A percentile compares a stretch with the other conserved stretches of the same genome.
Evolutionary conservation across 1,140 invertebrate species (phyloP).

Genomic region (Parasteatoda tepidariorum): DNA sequence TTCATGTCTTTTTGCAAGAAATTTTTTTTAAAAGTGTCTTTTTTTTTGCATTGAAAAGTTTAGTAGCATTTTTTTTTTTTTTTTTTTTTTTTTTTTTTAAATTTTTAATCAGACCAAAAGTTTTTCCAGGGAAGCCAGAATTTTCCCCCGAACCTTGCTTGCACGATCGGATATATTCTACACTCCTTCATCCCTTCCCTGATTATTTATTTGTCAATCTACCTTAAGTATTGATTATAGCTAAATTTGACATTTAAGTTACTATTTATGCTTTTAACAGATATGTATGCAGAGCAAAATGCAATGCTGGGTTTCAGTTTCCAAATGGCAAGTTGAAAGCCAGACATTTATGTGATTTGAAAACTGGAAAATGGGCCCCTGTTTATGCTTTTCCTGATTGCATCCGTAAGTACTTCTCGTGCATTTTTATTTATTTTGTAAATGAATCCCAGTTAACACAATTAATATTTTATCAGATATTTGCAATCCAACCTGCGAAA

Average conservation of each 20-base stretch:
- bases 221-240: background rate
- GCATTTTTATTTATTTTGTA: background rate
- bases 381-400: constrained; percentile 24
- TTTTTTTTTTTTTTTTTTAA: no score
- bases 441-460: background rate
- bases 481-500: constrained; percentile 79
- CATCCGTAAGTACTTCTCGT: constrained; percentile 1
- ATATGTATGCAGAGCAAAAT: constrained; percentile 25
- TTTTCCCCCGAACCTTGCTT: no score
- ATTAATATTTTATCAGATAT: constrained; percentile 70
- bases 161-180: no score
- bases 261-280: background rate
- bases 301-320: constrained; percentile 22
- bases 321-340: background rate
- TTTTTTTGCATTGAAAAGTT: no score
- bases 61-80: no score
- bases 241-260: no score
- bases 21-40: no score
- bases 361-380: constrained; percentile 18
- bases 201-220: no score
- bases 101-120: no score
- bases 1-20: no score
- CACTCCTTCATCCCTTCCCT: no score
- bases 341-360: background rate
- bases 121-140: no score